Percentiles rank a stretch among this genome's conserved stretches.
Evolutionary conservation across 2,888 invertebrate genomes (phyloP).

Genomic region (Junonia oenone): DNA sequence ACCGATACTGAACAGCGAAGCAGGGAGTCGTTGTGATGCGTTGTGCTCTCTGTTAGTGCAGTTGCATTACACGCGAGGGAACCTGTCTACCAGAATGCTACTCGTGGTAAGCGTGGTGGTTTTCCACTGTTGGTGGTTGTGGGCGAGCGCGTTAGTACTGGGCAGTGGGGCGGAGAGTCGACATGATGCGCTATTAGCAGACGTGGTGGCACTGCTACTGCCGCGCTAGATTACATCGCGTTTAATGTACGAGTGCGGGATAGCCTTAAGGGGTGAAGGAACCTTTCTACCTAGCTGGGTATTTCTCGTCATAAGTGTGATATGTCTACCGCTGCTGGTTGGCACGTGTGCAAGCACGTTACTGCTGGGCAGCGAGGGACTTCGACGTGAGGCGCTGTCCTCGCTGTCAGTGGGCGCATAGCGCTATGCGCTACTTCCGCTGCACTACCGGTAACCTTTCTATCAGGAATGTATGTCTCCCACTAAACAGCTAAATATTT

Average conservation of each 20-base stretch:
- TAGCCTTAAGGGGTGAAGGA: slow-evolving; percentile 82
- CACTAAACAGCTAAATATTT: no score
- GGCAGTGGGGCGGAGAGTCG: slow-evolving; percentile 85
- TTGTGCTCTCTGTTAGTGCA: no score
- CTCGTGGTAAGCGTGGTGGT: slow-evolving; percentile 92
- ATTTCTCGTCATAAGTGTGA: no score
- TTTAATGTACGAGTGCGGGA: slow-evolving; percentile 91
- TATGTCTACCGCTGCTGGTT: slow-evolving; percentile 90
- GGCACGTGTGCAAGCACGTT: slow-evolving; percentile 88
- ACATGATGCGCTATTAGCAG: slow-evolving; percentile 83
- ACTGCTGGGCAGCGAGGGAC: slow-evolving; percentile 83
- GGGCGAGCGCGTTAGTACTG: slow-evolving; percentile 82
- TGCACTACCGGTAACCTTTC: no score
- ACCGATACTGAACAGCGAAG: no score
- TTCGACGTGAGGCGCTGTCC: slow-evolving; percentile 82
- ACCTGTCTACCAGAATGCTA: no score
- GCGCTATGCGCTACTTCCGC: no score
- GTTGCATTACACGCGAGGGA: no score
- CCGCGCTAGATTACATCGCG: slow-evolving; percentile 91
- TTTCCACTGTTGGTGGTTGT: slow-evolving; percentile 91
- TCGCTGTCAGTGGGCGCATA: slow-evolving; percentile 87
- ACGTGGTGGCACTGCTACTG: slow-evolving; percentile 89
- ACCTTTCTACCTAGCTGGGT: no score
- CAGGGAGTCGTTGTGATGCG: no score
- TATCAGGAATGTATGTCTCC: no score